Evolutionary conservation across 2,888 invertebrate genomes (phyloP).

Genomic region (Thera britannica): DNA sequence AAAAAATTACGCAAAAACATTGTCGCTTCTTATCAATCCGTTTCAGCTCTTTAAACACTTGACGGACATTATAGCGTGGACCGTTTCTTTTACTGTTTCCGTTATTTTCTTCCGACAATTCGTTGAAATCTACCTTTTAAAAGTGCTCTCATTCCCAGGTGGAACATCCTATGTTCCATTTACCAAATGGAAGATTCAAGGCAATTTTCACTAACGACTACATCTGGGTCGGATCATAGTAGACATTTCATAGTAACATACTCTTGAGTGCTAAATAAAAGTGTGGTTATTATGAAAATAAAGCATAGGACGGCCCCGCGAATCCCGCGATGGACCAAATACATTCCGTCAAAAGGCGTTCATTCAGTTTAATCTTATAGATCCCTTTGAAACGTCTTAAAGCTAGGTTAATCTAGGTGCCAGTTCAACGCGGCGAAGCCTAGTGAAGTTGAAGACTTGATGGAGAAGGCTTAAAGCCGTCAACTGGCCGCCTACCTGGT

Average conservation of each 20-base stretch:
- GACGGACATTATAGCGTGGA: constrained; percentile 29
- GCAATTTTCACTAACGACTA: constrained; percentile 10
- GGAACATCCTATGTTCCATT: background rate
- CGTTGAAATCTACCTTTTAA: constrained; percentile 4
- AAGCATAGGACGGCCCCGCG: too few relatives aligned
- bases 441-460: too few relatives aligned
- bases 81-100: constrained; percentile 25
- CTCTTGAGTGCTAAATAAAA: background rate
- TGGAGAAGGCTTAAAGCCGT: too few relatives aligned
- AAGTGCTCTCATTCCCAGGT: background rate
- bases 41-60: constrained; percentile 39
- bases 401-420: too few relatives aligned
- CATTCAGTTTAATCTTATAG: too few relatives aligned
- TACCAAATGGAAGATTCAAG: constrained; percentile 1
- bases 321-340: background rate
- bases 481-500: too few relatives aligned
- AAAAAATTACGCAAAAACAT: constrained; percentile 5
- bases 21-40: constrained; percentile 35
- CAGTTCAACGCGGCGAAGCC: too few relatives aligned
- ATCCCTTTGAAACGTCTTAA: too few relatives aligned
- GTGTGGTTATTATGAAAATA: background rate
- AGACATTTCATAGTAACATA: background rate
- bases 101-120: constrained; percentile 14
- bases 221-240: background rate
- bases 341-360: too few relatives aligned